Evolutionary conservation across 2,888 invertebrate genomes (phyloP), one percentile per base, ranked within the genome.

Genomic region (Muscina levida): DNA sequence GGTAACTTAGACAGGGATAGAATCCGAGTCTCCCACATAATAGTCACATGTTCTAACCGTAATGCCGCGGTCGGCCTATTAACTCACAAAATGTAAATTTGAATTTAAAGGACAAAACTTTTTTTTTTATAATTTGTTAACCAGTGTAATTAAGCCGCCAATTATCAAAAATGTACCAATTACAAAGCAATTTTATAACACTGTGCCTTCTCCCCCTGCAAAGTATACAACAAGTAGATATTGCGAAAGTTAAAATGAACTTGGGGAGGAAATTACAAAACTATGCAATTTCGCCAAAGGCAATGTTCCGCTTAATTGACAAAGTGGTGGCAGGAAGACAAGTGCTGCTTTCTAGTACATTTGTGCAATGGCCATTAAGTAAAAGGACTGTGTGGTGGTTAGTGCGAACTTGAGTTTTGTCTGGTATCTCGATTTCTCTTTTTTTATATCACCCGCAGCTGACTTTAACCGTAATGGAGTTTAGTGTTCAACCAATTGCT

Each of bases 211-310:
- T n/a, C n/a, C n/a, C n/a, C n/a, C n/a, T n/a, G n/a, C n/a, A n/a
- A n/a, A n/a, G n/a, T n/a, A n/a, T n/a, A n/a, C n/a, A n/a, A n/a
- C n/a, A n/a, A n/a, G n/a, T n/a, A n/a, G n/a, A n/a, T n/a, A n/a
- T n/a, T n/a, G n/a, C n/a, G 13, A 48, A 11, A 68, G 51, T 53
- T 39, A 4, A 68, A 68, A 68, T 70, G 39, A 62, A 75, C 26
- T 59, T 26, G 31, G 22, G 39, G 24, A 62, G 62, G 42, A 59
- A 53, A 51, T 74, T 57, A 37, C 17, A 75, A 68, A 75, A 74
- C 62, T 70, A 62, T 42, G 51, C 51, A 68, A 62, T 44, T 75
- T 37, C 44, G 59, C 51, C 44, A 59, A 31, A n/a, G 51, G 75
- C 62, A 51, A 51, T 13, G 31, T 51, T 24, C 51, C 13, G 11